Evolutionary conservation across 1,140 invertebrate genomes (phyloP).

Genomic region (Meloidogyne floridensis): DNA sequence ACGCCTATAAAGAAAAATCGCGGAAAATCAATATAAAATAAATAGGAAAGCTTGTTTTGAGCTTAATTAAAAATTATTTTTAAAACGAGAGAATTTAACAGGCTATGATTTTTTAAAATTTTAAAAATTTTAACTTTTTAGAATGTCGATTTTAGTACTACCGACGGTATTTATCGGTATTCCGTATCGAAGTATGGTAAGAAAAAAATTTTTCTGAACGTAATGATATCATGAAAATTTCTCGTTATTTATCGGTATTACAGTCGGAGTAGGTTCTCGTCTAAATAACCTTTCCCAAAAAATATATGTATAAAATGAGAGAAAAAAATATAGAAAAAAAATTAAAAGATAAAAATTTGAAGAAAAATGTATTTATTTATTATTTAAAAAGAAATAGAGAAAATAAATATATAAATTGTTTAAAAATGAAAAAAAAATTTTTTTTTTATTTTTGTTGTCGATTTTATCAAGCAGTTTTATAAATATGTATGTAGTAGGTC

Average conservation of each 20-base stretch:
- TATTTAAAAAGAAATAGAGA: neutral
- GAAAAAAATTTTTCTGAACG: no score
- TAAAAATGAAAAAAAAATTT: neutral
- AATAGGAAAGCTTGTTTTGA: neutral
- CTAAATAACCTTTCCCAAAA: neutral
- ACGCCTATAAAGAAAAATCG: neutral
- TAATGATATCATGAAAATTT: no score
- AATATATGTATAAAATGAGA: neutral
- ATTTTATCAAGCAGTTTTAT: slow-evolving; percentile 3
- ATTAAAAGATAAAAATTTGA: neutral
- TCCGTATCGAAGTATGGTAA: no score
- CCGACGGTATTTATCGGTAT: no score
- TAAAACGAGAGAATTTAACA: neutral
- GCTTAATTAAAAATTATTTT: neutral
- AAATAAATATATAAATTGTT: neutral
- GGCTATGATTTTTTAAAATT: no score
- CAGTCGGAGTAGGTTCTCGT: neutral
- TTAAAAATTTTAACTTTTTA: no score
- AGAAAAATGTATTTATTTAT: neutral
- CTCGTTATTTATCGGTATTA: no score
- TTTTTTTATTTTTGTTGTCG: neutral
- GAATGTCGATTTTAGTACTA: no score
- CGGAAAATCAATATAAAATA: neutral
- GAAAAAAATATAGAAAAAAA: neutral
- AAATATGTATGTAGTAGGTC: neutral